Conservation (phyloP, 2,797 vertebrate genomes). For the Psittacula derbiana region DNA sequence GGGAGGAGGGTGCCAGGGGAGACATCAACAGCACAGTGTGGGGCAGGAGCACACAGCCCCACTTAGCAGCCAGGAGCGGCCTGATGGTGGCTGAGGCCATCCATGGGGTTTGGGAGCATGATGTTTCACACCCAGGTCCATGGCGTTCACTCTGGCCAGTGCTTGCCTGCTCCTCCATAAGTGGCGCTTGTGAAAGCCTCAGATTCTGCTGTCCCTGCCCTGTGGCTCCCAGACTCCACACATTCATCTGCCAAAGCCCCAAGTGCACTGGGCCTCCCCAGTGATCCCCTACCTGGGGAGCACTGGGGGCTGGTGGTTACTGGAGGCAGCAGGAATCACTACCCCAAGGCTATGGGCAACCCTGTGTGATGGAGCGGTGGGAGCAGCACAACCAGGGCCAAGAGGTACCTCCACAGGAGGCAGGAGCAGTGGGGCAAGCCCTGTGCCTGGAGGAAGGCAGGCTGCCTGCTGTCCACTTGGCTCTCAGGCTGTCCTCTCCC, state of each 20-base stretch:
- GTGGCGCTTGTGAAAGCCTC: rapidly evolving
- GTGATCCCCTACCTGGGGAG: neutral
- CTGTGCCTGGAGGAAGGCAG: neutral
- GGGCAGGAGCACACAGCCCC: neutral
- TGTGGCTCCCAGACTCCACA: rapidly evolving
- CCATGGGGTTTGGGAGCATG: rapidly evolving
- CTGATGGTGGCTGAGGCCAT: rapidly evolving
- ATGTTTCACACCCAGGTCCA: neutral
- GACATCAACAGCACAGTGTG: rapidly evolving
- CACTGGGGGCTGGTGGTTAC: no score
- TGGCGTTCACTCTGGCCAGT: rapidly evolving
- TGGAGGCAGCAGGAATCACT: neutral
- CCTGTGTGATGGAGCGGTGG: no score
- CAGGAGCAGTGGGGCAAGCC: neutral
- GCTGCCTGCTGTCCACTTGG: neutral
- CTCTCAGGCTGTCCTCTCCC: neutral
- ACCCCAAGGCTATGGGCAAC: neutral
- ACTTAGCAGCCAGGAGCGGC: neutral
- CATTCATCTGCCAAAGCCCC: rapidly evolving
- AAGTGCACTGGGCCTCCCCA: neutral
- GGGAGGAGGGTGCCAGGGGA: neutral
- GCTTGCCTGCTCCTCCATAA: rapidly evolving
- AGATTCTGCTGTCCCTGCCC: neutral
- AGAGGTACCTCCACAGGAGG: neutral
- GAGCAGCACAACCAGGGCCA: rapidly evolving